Conservation (phyloP, 2,113 vertebrate genomes). For the Leucoraja erinaceus region DNA sequence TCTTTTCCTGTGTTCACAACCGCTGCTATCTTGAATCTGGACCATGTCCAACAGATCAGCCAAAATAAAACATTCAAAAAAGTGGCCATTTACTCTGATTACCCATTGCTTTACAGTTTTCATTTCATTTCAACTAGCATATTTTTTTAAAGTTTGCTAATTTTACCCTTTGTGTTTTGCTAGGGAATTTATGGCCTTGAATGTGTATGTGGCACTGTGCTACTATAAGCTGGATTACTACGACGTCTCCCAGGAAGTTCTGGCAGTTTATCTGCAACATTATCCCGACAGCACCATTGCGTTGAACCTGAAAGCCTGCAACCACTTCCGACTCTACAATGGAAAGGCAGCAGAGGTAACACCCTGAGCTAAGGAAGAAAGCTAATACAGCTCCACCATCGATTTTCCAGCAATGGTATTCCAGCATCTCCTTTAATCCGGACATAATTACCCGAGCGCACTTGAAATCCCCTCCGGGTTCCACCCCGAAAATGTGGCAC, state of each 20-base stretch:
- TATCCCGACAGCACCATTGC: conserved; percentile 92
- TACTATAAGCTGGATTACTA: conserved; percentile 98
- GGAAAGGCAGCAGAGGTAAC: conserved; percentile 92
- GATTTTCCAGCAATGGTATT: too few relatives aligned
- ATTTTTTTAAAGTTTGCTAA: background rate
- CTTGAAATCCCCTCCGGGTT: too few relatives aligned
- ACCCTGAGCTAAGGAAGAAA: background rate
- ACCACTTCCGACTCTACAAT: conserved; percentile 89
- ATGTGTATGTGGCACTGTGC: conserved; percentile 92
- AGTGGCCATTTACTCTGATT: too few relatives aligned
- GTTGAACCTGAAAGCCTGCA: conserved; percentile 95
- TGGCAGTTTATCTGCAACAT: conserved; percentile 90
- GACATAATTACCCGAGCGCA: too few relatives aligned
- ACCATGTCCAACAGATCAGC: too few relatives aligned
- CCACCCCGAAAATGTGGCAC: too few relatives aligned
- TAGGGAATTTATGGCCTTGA: conserved; percentile 88
- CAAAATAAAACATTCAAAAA: too few relatives aligned
- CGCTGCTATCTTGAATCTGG: too few relatives aligned
- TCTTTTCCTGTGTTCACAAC: too few relatives aligned
- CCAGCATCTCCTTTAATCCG: too few relatives aligned
- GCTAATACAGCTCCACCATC: background rate
- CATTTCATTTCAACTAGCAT: too few relatives aligned
- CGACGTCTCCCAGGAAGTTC: conserved; percentile 90
- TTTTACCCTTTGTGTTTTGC: conserved; percentile 23
- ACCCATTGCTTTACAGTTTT: background rate